These are phyloP conservation scores for Psilopogon haemacephalus DNA, from an alignment of 2,113 vertebrate species.

Conservation along the genomic window DNA sequence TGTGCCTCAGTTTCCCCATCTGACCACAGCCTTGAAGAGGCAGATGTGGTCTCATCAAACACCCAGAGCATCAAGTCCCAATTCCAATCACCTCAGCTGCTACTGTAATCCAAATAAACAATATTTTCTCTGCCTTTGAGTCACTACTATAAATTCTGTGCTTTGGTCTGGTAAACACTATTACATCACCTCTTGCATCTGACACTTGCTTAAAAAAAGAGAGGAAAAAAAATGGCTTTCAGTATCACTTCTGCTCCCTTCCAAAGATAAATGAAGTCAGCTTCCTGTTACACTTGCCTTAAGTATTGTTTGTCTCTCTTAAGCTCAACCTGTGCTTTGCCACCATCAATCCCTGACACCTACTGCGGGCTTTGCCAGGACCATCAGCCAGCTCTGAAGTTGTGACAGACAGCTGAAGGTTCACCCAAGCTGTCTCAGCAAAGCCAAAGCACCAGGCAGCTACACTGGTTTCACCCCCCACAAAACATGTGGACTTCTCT, in stretches of 20 bases:
- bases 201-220: background rate
- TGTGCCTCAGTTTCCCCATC: background rate
- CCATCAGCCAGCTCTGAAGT: background rate
- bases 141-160: slow-evolving; percentile 48
- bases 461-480: background rate
- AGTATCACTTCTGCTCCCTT: slow-evolving; percentile 38
- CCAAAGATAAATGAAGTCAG: background rate
- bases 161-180: slow-evolving; percentile 36
- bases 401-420: background rate
- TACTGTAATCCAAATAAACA: slow-evolving; percentile 20
- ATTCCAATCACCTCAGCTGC: background rate
- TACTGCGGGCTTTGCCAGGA: background rate
- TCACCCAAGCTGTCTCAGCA: background rate
- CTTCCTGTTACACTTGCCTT: background rate
- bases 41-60: background rate
- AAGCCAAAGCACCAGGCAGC: background rate
- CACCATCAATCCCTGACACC: background rate
- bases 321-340: background rate
- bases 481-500: fast-evolving
- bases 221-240: background rate
- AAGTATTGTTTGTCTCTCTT: slow-evolving; percentile 7
- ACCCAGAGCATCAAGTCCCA: background rate
- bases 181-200: slow-evolving; percentile 46
- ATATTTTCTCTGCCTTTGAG: slow-evolving; percentile 33
- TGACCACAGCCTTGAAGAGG: background rate